These are phyloP conservation scores for Hydrozoanthus tunicans DNA, from an alignment of 64 coral and sea anemone species.

Conservation along the genomic window DNA sequence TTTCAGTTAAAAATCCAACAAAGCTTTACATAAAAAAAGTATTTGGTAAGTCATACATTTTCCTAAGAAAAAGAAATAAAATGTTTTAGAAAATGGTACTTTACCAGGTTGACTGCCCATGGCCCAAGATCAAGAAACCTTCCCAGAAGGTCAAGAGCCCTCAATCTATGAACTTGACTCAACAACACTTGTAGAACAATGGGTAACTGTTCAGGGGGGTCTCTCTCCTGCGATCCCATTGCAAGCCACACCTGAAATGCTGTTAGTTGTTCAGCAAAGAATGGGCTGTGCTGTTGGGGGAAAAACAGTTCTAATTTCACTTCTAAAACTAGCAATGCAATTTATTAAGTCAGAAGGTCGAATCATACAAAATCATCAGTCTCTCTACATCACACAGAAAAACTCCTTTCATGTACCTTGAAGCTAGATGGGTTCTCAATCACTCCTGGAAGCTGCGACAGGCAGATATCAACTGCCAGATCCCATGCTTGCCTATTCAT, in stretches of 20 bases:
- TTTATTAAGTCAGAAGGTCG: too few species aligned
- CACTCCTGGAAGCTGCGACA: conserved; percentile 87
- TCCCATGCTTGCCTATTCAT: conserved; percentile 93
- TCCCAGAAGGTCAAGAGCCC: conserved; percentile 90
- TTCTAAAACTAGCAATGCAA: background rate
- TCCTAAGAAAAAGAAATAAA: background rate
- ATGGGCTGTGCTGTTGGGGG: conserved; percentile 80
- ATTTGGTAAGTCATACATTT: too few species aligned
- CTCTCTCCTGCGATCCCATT: conserved; percentile 80
- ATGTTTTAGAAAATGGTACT: background rate
- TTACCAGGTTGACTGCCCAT: conserved; percentile 97
- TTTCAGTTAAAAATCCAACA: too few species aligned
- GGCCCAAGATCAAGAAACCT: conserved; percentile 95
- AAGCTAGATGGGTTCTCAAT: conserved; percentile 80
- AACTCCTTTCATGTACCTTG: conserved; percentile 50
- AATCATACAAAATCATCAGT: background rate
- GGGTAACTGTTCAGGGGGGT: conserved; percentile 91
- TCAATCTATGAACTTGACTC: conserved; percentile 93
- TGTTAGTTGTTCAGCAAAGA: conserved; percentile 92
- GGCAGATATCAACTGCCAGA: conserved; percentile 92
- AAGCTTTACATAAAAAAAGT: too few species aligned
- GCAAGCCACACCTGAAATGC: conserved; percentile 99
- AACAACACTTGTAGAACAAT: conserved; percentile 95
- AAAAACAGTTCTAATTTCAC: conserved; percentile 1
- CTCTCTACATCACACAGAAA: background rate